These are phyloP conservation scores for Vombatus ursinus DNA, from an alignment of 2,113 vertebrate species.

Conservation along the genomic window DNA sequence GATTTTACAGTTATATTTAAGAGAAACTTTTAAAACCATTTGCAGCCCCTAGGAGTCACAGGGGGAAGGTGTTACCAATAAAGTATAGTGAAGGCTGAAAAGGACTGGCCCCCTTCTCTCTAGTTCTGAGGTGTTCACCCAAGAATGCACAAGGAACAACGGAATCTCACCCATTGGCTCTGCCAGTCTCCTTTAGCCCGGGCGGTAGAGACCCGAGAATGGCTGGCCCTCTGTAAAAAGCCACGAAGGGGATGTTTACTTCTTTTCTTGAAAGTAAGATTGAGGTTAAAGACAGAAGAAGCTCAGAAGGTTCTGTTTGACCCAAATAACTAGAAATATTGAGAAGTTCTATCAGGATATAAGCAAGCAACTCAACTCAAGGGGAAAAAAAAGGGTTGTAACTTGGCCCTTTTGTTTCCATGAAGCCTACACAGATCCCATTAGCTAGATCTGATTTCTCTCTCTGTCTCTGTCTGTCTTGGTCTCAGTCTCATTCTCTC, in stretches of 20 bases:
- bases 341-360: background rate
- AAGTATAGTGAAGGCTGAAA: slow-evolving; percentile 40
- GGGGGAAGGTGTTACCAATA: slow-evolving; percentile 60
- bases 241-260: background rate
- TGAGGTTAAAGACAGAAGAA: background rate
- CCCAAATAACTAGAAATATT: background rate
- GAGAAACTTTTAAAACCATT: slow-evolving; percentile 65
- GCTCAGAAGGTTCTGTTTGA: background rate
- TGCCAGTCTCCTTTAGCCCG: background rate
- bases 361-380: background rate
- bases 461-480: background rate
- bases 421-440: background rate
- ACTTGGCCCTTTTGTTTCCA: background rate
- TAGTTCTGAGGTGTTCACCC: background rate
- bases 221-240: background rate
- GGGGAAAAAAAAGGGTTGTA: background rate
- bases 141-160: background rate
- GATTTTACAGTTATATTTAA: slow-evolving; percentile 54
- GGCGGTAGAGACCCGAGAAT: background rate
- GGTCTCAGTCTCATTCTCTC: background rate
- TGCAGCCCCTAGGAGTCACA: slow-evolving; percentile 21
- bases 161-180: background rate
- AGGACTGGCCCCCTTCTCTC: slow-evolving; percentile 6
- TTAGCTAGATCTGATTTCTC: background rate
- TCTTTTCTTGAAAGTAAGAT: slow-evolving; percentile 12